Percentiles rank a stretch among this genome's conserved stretches.
These are phyloP conservation scores for Monochamus saltuarius DNA, from an alignment of 1,140 invertebrate genomes.

Conservation along the genomic window DNA sequence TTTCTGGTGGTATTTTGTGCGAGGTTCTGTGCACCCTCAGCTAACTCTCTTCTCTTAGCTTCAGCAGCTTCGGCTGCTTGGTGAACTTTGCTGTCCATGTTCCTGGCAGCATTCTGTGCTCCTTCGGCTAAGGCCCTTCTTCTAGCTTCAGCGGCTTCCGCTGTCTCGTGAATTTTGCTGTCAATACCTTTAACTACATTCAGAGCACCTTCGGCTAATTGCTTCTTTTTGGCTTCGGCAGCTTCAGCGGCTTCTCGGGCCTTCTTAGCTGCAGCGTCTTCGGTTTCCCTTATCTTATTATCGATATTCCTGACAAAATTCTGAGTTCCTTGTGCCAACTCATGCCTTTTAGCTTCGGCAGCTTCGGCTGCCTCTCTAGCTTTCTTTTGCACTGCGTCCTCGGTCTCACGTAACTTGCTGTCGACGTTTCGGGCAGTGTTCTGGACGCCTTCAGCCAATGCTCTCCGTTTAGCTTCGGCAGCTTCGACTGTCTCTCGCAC, in stretches of 20 bases:
- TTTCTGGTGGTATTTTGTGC: neutral
- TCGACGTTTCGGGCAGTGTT: conserved; percentile 24
- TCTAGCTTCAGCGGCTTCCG: conserved; percentile 22
- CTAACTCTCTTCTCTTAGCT: conserved; percentile 8
- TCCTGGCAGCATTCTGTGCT: conserved; percentile 24
- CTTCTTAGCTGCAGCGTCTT: conserved; percentile 11
- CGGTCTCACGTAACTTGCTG: conserved; percentile 24
- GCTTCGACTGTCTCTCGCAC: conserved; percentile 17
- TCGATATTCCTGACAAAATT: conserved; percentile 20
- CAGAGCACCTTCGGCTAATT: conserved; percentile 18
- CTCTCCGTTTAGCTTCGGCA: conserved; percentile 19
- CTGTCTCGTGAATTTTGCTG: conserved; percentile 22
- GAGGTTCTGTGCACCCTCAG: conserved; percentile 14
- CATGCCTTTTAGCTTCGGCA: conserved; percentile 22
- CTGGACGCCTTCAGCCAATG: conserved; percentile 22
- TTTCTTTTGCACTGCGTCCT: conserved; percentile 17
- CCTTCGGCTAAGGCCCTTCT: conserved; percentile 26
- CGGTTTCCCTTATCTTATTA: conserved; percentile 22
- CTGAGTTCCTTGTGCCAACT: conserved; percentile 11
- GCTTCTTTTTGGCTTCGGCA: conserved; percentile 13
- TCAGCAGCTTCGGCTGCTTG: conserved; percentile 24
- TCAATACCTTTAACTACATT: conserved; percentile 18
- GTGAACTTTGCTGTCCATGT: conserved; percentile 24
- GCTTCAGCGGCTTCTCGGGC: conserved; percentile 12
- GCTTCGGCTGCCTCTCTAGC: conserved; percentile 21